phyloP scores from a whole-genome alignment of 1,140 invertebrate species.

The Drosophila leontia region DNA sequence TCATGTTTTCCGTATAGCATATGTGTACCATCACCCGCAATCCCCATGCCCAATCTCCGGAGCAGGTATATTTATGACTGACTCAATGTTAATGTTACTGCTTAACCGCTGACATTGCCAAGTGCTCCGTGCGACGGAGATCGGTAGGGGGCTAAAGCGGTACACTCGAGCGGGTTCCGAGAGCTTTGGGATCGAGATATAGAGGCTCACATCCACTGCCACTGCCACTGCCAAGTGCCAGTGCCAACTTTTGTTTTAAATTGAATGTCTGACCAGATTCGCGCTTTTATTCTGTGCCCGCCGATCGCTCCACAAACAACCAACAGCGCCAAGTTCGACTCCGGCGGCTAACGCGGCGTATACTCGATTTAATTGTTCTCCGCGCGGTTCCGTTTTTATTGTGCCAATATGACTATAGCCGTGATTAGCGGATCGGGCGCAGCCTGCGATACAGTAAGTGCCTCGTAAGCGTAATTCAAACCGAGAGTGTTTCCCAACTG shows the following conservation, averaged over 20 bases:
- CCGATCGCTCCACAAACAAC: conserved; percentile 64
- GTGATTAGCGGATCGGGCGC: conserved; percentile 54
- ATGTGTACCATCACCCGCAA: conserved; percentile 16
- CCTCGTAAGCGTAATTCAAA: conserved; percentile 37
- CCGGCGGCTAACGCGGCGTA: conserved; percentile 47
- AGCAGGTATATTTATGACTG: conserved; percentile 25
- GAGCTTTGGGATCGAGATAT: conserved; percentile 52
- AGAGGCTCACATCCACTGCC: conserved; percentile 42
- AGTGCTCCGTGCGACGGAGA: conserved; percentile 32
- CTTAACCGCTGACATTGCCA: conserved; percentile 66
- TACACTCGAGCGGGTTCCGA: conserved; percentile 68
- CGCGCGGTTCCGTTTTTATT: conserved; percentile 5
- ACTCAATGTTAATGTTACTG: conserved; percentile 68
- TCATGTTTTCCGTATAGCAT: conserved; percentile 3
- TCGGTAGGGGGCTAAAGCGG: conserved; percentile 21
- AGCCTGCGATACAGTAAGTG: conserved; percentile 64
- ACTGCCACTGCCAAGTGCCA: conserved; percentile 30
- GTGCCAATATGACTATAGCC: conserved; percentile 48
- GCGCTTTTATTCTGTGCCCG: conserved; percentile 58
- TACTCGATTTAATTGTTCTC: conserved; percentile 53
- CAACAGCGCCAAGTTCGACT: conserved; percentile 14
- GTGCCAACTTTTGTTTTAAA: conserved; percentile 59
- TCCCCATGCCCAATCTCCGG: conserved; percentile 12
- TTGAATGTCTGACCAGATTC: conserved; percentile 61
- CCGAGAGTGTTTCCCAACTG: conserved; percentile 21